A percentile compares a stretch with the other conserved stretches of the same genome.
Evolutionary conservation across 2,113 vertebrate species (phyloP).

Genomic region (Lepus timidus): DNA sequence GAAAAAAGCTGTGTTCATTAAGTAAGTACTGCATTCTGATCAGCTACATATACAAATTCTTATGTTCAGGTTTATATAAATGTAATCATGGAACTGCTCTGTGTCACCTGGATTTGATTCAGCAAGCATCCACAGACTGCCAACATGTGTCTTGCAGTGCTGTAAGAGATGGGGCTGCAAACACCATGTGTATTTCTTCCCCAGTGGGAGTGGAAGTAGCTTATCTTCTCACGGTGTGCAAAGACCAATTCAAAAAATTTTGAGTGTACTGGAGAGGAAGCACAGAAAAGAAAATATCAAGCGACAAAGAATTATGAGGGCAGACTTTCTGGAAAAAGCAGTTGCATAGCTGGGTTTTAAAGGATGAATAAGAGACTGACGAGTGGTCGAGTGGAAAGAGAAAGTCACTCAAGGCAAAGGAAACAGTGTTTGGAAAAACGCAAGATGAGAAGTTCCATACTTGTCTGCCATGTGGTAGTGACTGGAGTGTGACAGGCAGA

Average conservation of each 20-base stretch:
- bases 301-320: background rate
- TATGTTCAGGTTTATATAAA: slow-evolving; percentile 42
- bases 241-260: too few relatives aligned
- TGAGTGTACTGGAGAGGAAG: background rate
- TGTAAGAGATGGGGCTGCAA: background rate
- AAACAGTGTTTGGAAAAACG: background rate
- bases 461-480: background rate
- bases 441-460: background rate
- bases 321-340: slow-evolving; percentile 7
- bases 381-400: background rate
- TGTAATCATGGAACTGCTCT: background rate
- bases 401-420: background rate
- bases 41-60: background rate
- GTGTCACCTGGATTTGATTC: background rate
- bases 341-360: slow-evolving; percentile 1
- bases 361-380: slow-evolving; percentile 4
- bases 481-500: background rate
- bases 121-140: background rate
- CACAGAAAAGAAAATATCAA: background rate
- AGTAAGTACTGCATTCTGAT: background rate
- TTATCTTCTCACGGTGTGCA: background rate
- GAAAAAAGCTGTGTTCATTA: background rate
- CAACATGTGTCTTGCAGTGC: too few relatives aligned
- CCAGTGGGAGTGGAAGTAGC: background rate
- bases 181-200: background rate